Conservation (phyloP, 2,888 invertebrate species). For the Drosophila nr. perissopoda region DNA sequence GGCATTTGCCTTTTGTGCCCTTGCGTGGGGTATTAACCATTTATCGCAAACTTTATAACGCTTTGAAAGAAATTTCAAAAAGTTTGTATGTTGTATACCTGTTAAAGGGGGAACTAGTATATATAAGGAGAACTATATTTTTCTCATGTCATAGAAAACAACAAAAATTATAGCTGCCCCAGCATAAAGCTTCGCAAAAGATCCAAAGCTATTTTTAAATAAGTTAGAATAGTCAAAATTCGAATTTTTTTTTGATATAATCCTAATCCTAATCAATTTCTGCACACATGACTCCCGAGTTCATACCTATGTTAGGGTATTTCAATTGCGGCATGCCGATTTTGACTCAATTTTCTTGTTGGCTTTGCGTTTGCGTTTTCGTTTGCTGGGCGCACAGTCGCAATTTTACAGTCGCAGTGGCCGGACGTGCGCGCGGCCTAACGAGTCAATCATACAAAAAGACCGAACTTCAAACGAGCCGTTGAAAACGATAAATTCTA, state of each 20-base stretch:
- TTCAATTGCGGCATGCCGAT: constrained; percentile 7
- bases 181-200: background rate
- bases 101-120: background rate
- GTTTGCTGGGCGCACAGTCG: constrained; percentile 64
- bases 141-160: background rate
- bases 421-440: constrained; percentile 68
- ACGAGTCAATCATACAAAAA: constrained; percentile 36
- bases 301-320: constrained; percentile 34
- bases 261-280: background rate
- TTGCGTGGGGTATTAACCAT: constrained; percentile 5
- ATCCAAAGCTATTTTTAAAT: background rate
- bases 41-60: background rate
- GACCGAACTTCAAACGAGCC: constrained; percentile 44
- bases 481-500: constrained; percentile 57
- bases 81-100: background rate
- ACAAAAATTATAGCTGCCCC: background rate
- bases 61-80: background rate
- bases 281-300: background rate
- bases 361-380: constrained; percentile 50
- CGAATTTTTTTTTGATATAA: background rate
- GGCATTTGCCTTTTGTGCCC: constrained; percentile 59
- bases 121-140: background rate
- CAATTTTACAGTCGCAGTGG: constrained; percentile 71
- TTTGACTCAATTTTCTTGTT: constrained; percentile 37
- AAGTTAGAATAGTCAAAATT: background rate